A percentile compares a stretch with the other conserved stretches of the same genome.
These are phyloP conservation scores for Aurelia sp. DNA, from an alignment of 30 jellyfish, hydroid and myxozoan species.

Conservation along the genomic window DNA sequence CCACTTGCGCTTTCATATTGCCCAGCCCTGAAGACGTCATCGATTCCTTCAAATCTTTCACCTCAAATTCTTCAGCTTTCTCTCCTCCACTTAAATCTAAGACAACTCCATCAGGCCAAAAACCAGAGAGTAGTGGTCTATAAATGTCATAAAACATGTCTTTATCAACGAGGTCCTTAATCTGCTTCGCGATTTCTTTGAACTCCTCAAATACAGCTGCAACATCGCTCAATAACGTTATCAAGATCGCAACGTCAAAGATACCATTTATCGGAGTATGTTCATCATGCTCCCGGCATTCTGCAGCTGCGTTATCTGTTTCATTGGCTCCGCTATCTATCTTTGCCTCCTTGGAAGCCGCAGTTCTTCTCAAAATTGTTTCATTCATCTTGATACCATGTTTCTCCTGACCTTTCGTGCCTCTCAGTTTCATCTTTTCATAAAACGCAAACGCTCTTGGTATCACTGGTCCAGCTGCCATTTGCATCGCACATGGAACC, in stretches of 20 bases:
- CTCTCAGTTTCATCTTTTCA: not conserved
- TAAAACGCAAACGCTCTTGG: constrained; percentile 22
- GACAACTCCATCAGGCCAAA: constrained; percentile 65
- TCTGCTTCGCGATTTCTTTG: not conserved
- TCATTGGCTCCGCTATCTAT: not conserved
- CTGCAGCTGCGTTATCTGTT: too few relatives aligned
- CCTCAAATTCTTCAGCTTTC: not conserved
- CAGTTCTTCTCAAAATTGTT: too few relatives aligned
- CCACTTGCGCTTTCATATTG: too few relatives aligned
- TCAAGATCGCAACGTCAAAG: not conserved
- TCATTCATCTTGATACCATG: too few relatives aligned
- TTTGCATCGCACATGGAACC: constrained; percentile 74
- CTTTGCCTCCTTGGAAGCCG: not conserved
- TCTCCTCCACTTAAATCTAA: not conserved
- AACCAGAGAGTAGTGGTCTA: constrained; percentile 54
- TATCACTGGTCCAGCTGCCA: constrained; percentile 38
- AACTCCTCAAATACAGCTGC: constrained; percentile 34
- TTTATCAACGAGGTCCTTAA: constrained; percentile 26
- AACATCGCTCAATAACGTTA: not conserved
- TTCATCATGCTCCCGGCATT: too few relatives aligned
- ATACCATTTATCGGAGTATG: too few relatives aligned
- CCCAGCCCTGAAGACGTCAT: not conserved
- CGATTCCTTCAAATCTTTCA: not conserved
- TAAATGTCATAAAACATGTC: constrained; percentile 51
- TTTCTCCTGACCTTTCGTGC: too few relatives aligned